Evolutionary conservation across 2,797 vertebrate species (phyloP), one percentile per base, ranked within the genome.

Genomic region (Cyclopterus lumpus): DNA sequence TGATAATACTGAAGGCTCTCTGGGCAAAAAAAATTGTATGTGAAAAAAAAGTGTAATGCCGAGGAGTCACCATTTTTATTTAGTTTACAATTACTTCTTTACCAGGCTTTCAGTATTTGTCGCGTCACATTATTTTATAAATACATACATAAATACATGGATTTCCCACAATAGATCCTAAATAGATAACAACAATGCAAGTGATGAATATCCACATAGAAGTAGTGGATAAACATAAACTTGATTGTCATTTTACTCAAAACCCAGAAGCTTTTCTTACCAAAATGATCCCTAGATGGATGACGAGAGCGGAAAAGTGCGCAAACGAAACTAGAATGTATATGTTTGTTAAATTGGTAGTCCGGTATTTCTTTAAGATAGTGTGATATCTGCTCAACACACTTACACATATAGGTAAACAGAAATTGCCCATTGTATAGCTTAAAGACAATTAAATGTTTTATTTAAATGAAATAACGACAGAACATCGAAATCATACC

Each of bases 261-360:
- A 44, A 36, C 10, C 1, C 26, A 26, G 32, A 54, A 53, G 36
- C 18, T 49, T 58, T 38, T 75, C 55, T 16, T 61, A 48, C 8
- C 2, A 67, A 68, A 76, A 46, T 18, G 1, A 36, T 48, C 28
- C 40, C 28, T 36, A n/a, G 61, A 26, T 44, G 73, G 40, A 44
- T 22, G 30, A 26, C 0, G 4, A 30, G 22, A 22, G 34, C 6
- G 32, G 12, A 54, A 34, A 10, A 2, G 28, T 10, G 15, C 24
- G 8, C 12, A 9, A 11, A 40, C 6, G 32, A 42, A 65, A 62
- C 5, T 34, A 6, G 61, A 42, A 53, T 53, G n/a, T 74, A n/a
- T 63, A 11, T 12, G 38, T 71, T 66, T 64, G 16, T 75, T 48
- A 48, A 59, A 48, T 30, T 65, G 11, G 61, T n/a, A 0, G 15